A percentile compares a stretch with the other conserved stretches of the same genome.
These are phyloP conservation scores for Leptinotarsa undecemlineata DNA, from an alignment of 1,140 invertebrate species.

Conservation along the genomic window DNA sequence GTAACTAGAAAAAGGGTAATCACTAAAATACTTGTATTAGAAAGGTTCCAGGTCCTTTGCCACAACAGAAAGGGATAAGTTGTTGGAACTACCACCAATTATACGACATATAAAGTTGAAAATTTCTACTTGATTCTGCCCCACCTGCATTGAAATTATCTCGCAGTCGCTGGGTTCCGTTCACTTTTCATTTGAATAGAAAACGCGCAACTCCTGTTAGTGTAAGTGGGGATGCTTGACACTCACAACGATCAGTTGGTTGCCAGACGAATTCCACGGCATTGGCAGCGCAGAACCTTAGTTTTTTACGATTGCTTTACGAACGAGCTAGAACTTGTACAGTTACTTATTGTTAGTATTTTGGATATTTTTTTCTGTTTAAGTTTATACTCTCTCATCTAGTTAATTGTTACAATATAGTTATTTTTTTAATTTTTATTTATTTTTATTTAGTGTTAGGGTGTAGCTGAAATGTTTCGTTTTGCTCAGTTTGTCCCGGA, in stretches of 20 bases:
- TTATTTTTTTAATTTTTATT: slow-evolving; percentile 42
- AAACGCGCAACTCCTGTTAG: background rate
- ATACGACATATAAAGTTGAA: no score
- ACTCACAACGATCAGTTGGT: background rate
- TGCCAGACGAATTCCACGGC: background rate
- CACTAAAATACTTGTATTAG: no score
- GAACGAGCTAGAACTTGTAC: slow-evolving; percentile 27
- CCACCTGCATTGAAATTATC: background rate
- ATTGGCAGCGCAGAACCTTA: background rate
- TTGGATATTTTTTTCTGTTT: slow-evolving; percentile 35
- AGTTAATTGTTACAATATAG: slow-evolving; percentile 40
- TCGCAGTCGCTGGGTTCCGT: background rate
- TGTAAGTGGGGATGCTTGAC: background rate
- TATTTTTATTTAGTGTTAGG: slow-evolving; percentile 31
- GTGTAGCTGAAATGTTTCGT: slow-evolving; percentile 24
- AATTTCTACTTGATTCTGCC: no score
- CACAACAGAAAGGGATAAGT: no score
- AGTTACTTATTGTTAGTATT: slow-evolving; percentile 40
- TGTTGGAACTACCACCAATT: no score
- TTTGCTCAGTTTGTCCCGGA: no score
- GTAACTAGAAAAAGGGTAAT: no score
- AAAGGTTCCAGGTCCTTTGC: no score
- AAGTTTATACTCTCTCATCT: slow-evolving; percentile 40
- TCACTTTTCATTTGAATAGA: background rate
- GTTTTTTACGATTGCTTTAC: background rate